Evolutionary conservation across 2,113 vertebrate genomes (phyloP).

Genomic region (Fukomys damarensis): DNA sequence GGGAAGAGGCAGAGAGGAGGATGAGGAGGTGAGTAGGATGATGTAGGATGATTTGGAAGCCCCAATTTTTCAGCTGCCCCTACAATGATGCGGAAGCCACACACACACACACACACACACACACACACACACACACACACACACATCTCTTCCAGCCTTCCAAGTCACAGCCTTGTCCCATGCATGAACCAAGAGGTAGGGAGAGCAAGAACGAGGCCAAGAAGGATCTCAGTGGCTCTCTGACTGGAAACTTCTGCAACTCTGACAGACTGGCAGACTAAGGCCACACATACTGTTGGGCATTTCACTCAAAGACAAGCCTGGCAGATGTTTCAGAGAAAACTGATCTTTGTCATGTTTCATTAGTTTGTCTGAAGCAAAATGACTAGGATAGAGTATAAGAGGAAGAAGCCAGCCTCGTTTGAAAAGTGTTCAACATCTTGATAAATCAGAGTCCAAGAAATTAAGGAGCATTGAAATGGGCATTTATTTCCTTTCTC

Average conservation of each 20-base stretch:
- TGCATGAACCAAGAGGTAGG: slow-evolving; percentile 71
- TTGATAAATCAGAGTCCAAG: slow-evolving; percentile 19
- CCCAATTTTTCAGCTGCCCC: not conserved
- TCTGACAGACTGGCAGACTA: not conserved
- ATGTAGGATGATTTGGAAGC: not conserved
- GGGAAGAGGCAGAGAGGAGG: not conserved
- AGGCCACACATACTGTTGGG: not conserved
- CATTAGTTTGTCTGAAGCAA: not conserved
- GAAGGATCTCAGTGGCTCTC: slow-evolving; percentile 64
- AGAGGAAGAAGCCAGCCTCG: not conserved
- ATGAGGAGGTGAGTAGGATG: not conserved
- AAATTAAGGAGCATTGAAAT: slow-evolving; percentile 48
- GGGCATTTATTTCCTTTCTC: slow-evolving; percentile 31
- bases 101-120: too few relatives aligned
- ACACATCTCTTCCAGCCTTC: slow-evolving; percentile 47
- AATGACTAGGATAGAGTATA: not conserved
- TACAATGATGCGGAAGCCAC: not conserved
- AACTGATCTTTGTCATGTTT: slow-evolving; percentile 8
- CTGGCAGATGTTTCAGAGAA: not conserved
- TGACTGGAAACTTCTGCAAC: slow-evolving; percentile 48
- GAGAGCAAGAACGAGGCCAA: slow-evolving; percentile 72
- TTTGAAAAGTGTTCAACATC: slow-evolving; percentile 11
- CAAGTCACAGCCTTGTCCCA: slow-evolving; percentile 68
- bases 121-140: too few relatives aligned
- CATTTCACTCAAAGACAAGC: slow-evolving; percentile 14